These are phyloP conservation scores for Lepidochitona cinerea DNA, from an alignment of 2,888 invertebrate genomes.

Conservation along the genomic window DNA sequence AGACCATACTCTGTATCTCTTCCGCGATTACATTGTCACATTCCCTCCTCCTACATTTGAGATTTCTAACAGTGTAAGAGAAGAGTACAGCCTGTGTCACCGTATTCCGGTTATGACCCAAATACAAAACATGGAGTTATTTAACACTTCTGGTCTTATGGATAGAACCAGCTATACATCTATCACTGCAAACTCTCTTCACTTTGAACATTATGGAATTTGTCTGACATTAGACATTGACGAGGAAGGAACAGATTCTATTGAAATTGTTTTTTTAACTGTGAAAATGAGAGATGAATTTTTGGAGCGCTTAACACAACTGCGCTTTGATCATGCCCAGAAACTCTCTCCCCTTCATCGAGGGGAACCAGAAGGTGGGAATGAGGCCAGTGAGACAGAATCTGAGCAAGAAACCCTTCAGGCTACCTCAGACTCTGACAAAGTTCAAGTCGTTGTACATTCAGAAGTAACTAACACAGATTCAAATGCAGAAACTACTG, in stretches of 20 bases:
- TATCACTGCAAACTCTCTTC: neutral
- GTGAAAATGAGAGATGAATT: slow-evolving; percentile 50
- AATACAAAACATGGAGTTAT: slow-evolving; percentile 47
- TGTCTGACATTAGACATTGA: neutral
- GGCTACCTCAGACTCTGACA: neutral
- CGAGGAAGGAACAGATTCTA: neutral
- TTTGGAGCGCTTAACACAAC: slow-evolving; percentile 52
- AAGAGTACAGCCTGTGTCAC: slow-evolving; percentile 48
- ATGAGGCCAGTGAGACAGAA: slow-evolving; percentile 32
- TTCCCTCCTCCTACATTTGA: slow-evolving; percentile 64
- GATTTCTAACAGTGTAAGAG: slow-evolving; percentile 12
- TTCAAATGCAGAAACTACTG: neutral
- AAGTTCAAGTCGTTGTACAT: slow-evolving; percentile 10
- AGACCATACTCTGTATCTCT: neutral
- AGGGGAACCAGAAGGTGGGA: slow-evolving; percentile 61
- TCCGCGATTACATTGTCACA: slow-evolving; percentile 39
- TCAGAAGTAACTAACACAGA: slow-evolving; percentile 9
- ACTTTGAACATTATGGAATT: slow-evolving; percentile 2
- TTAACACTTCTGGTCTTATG: neutral
- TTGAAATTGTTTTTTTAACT: slow-evolving; percentile 5
- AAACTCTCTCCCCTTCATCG: slow-evolving; percentile 52
- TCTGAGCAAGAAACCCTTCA: neutral
- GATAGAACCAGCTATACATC: neutral
- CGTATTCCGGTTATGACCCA: slow-evolving; percentile 55
- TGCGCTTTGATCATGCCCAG: slow-evolving; percentile 56